Conservation (phyloP, 2,113 vertebrate genomes). For the Microcebus ravelobensis region DNA sequence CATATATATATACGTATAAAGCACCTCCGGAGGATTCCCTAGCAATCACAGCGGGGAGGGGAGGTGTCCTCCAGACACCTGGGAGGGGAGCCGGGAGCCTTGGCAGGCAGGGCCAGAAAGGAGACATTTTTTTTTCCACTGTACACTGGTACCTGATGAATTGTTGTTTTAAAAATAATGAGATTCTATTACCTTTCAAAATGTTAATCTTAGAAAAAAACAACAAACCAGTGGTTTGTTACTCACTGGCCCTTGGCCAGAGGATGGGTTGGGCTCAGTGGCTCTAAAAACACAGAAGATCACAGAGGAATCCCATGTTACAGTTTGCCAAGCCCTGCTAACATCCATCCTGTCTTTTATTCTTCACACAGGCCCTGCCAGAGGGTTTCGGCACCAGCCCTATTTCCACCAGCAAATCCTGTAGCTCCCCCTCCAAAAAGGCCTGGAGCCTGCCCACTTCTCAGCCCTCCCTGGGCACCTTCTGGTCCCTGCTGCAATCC, state of each 20-base stretch:
- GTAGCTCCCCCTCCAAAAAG: not conserved
- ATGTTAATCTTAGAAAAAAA: not conserved
- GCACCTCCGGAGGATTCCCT: not conserved
- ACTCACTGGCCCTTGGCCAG: not conserved
- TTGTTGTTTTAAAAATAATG: not conserved
- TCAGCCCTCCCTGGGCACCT: not conserved
- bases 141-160: not conserved
- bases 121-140: not conserved
- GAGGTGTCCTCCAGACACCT: not conserved
- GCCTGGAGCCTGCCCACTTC: not conserved
- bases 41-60: not conserved
- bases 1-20: not conserved
- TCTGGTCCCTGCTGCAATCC: not conserved
- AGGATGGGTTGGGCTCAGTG: not conserved
- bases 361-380: not conserved
- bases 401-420: conserved; percentile 5
- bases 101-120: not conserved
- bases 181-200: conserved; percentile 50
- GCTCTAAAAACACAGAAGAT: not conserved
- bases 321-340: not conserved
- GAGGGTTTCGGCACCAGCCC: not conserved
- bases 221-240: not conserved
- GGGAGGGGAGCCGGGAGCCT: not conserved
- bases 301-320: not conserved
- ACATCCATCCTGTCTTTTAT: not conserved